Evolutionary conservation across 2,113 vertebrate species (phyloP).

Genomic region (Picathartes gymnocephalus): DNA sequence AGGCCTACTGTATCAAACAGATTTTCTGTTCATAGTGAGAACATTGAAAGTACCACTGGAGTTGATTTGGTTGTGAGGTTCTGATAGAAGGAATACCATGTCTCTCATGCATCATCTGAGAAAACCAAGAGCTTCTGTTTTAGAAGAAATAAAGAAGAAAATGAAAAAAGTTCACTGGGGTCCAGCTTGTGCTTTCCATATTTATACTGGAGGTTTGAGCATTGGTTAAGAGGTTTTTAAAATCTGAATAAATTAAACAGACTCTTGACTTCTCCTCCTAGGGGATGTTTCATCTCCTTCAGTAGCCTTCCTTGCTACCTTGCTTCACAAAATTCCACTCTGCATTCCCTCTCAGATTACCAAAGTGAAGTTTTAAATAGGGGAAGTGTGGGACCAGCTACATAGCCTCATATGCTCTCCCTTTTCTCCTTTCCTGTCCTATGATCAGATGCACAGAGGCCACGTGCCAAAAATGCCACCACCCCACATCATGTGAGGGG

Average conservation of each 20-base stretch:
- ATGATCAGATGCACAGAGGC: not conserved
- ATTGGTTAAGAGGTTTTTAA: not conserved
- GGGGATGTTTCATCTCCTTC: not conserved
- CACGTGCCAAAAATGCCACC: not conserved
- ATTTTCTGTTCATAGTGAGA: constrained; percentile 52
- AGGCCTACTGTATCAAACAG: constrained; percentile 15
- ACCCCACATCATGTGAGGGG: not conserved
- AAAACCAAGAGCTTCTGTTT: not conserved
- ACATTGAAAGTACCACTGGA: not conserved
- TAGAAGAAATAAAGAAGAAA: not conserved
- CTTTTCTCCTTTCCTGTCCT: not conserved
- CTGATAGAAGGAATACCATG: not conserved
- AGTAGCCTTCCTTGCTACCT: not conserved
- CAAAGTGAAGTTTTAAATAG: not conserved
- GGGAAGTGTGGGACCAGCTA: not conserved
- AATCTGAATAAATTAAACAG: not conserved
- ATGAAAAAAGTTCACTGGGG: not conserved
- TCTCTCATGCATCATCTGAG: not conserved
- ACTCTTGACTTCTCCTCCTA: not conserved
- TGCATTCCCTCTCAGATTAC: not conserved
- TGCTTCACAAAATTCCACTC: not conserved
- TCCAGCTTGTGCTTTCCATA: not conserved
- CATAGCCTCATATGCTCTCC: not conserved
- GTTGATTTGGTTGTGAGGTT: not conserved
- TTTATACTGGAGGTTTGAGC: not conserved